Percentiles rank a stretch among this genome's conserved stretches.
Conservation (phyloP, 1,140 invertebrate species). For the Sarcophaga peregrina region DNA sequence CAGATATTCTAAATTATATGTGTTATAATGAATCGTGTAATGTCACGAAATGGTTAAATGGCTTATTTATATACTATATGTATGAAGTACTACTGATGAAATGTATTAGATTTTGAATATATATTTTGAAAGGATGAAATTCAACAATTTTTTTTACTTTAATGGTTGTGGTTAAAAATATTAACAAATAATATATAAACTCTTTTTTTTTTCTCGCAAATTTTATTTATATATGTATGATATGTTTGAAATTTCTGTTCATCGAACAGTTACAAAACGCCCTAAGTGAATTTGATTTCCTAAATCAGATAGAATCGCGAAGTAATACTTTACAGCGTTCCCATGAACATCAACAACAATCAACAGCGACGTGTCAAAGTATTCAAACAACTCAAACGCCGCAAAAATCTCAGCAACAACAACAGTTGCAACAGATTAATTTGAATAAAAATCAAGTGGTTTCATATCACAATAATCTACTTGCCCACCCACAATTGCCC, state of each 20-base stretch:
- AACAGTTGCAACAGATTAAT: slow-evolving; percentile 42
- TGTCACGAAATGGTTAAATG: no score
- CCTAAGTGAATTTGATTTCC: slow-evolving; percentile 88
- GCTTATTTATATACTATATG: no score
- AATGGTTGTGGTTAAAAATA: no score
- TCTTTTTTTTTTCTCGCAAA: background rate
- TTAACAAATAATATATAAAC: no score
- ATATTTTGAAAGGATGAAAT: no score
- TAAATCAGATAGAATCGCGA: slow-evolving; percentile 70
- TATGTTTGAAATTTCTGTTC: background rate
- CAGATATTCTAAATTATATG: no score
- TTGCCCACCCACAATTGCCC: slow-evolving; percentile 39
- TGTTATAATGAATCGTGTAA: no score
- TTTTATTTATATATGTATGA: background rate
- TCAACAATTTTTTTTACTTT: no score
- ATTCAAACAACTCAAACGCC: slow-evolving; percentile 28
- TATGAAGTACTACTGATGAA: no score
- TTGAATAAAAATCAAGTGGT: slow-evolving; percentile 42
- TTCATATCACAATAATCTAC: slow-evolving; percentile 42
- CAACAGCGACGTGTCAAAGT: background rate
- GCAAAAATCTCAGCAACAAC: slow-evolving; percentile 43
- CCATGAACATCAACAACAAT: slow-evolving; percentile 44
- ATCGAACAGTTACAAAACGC: slow-evolving; percentile 80
- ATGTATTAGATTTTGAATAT: no score
- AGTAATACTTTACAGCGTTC: slow-evolving; percentile 59